These are phyloP conservation scores for Cyclura pinguis DNA, from an alignment of 2,797 vertebrate genomes.

Conservation along the genomic window DNA sequence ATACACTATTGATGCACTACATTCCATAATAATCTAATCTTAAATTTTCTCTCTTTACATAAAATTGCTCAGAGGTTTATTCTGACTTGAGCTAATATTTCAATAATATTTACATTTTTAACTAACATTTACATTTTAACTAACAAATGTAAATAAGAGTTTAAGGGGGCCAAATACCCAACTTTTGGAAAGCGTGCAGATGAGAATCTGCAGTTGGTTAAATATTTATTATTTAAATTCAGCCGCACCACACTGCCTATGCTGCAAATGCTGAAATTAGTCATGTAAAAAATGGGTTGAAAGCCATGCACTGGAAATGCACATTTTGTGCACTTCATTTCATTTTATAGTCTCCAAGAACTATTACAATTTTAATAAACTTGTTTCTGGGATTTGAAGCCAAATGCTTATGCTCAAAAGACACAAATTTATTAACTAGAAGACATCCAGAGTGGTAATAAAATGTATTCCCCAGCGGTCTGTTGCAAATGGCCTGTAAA, in stretches of 20 bases:
- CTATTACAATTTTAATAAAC: slow-evolving; percentile 84
- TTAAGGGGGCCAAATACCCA: slow-evolving; percentile 16
- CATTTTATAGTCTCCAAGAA: slow-evolving; percentile 80
- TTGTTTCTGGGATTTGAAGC: slow-evolving; percentile 79
- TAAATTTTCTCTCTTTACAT: slow-evolving; percentile 11
- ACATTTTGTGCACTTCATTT: slow-evolving; percentile 81
- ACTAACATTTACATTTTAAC: slow-evolving; percentile 60
- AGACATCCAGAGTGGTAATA: slow-evolving; percentile 78
- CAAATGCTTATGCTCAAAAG: slow-evolving; percentile 78
- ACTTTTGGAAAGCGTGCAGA: slow-evolving; percentile 26
- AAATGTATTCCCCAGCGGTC: slow-evolving; percentile 74
- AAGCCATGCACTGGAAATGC: slow-evolving; percentile 76
- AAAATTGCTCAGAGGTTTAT: slow-evolving; percentile 13
- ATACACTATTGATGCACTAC: background rate
- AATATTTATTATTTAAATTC: slow-evolving; percentile 79
- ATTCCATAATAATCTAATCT: background rate
- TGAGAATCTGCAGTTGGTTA: slow-evolving; percentile 57
- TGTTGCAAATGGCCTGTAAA: slow-evolving; percentile 76
- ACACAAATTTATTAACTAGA: slow-evolving; percentile 80
- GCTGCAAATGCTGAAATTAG: slow-evolving; percentile 73
- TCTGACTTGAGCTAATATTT: slow-evolving; percentile 23
- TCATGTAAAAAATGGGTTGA: slow-evolving; percentile 77
- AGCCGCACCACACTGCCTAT: slow-evolving; percentile 65
- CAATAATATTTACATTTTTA: background rate
- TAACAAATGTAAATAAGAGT: slow-evolving; percentile 62